A percentile compares a stretch with the other conserved stretches of the same genome.
These are phyloP conservation scores for Equus przewalskii DNA, from an alignment of 2,113 vertebrate species.

Conservation along the genomic window DNA sequence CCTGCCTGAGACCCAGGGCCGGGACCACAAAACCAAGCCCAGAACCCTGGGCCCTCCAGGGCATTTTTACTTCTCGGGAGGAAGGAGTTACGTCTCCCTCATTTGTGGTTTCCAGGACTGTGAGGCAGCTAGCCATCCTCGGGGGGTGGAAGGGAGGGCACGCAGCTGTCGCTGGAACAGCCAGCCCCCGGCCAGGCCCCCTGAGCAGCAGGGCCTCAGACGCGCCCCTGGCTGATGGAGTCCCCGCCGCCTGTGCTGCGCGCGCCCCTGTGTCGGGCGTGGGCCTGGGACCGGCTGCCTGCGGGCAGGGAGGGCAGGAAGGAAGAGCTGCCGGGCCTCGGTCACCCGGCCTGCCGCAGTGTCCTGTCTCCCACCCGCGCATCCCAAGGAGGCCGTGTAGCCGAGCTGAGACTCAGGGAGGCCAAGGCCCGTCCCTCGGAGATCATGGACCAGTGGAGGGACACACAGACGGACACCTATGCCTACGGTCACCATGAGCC, in stretches of 20 bases:
- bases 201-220: accelerated
- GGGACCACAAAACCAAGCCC: accelerated
- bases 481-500: too few species aligned
- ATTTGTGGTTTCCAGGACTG: accelerated
- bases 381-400: background rate
- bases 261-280: too few species aligned
- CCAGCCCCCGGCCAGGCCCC: too few species aligned
- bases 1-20: accelerated
- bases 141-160: background rate
- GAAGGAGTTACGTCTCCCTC: background rate
- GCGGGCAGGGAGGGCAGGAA: too few species aligned
- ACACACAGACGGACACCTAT: background rate
- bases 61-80: accelerated
- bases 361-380: background rate
- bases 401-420: background rate
- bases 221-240: background rate
- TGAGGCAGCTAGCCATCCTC: background rate
- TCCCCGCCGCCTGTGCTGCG: accelerated
- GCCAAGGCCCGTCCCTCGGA: accelerated
- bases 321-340: too few species aligned
- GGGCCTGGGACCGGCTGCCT: too few species aligned
- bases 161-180: background rate
- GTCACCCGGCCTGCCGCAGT: accelerated
- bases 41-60: background rate
- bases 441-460: background rate